Evolutionary conservation across 2,888 invertebrate species (phyloP), one percentile per base, ranked within the genome.

Genomic region (Caenorhabditis sp.): DNA sequence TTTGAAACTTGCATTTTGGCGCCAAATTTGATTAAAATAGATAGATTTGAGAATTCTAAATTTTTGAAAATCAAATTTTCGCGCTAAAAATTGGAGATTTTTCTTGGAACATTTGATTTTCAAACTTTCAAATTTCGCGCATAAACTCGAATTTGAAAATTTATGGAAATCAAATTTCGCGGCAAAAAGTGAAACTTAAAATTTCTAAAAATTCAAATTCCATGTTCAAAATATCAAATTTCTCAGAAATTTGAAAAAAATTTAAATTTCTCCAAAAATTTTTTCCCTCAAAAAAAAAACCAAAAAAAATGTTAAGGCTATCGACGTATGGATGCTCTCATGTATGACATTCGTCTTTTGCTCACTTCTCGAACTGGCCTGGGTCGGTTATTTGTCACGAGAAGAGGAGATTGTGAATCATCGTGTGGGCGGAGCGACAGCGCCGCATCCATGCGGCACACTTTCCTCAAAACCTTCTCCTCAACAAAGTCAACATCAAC

Each of bases 271-370:
- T 57, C 57, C n/a, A n/a, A n/a, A n/a, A n/a, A n/a, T n/a, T n/a
- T n/a, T 10, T 31, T 31, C 10, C 10, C 31, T 6, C 31, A 31
- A 10, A 50, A 50, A 50, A 50, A 50, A 5, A 14, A 50, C 4
- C 17, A 50, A 50, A 50, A 50, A 31, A 31, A 31, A 31, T 31
- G 31, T 31, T 31, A n/a, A 84, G 81, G 82, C 83, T 31, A 84
- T 84, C 66, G 85, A 86, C 65, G 83, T 86, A 12, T 86, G 86
- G 86, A 83, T 86, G 83, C 78, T 86, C 31, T 83, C 83, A n/a
- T 86, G 86, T 66, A 86, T 86, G 85, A 86, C 86, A 21, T 86
- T 86, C 57, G 86, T 86, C 24, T 86, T 86, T 70, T 85, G 86
- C 66, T 86, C 86, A 0, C 70, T 86, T n/a, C 75, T 86, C 12